Base-by-base conservation (phyloP, 2,113 vertebrate genomes). In the Myotis davidii region DNA sequence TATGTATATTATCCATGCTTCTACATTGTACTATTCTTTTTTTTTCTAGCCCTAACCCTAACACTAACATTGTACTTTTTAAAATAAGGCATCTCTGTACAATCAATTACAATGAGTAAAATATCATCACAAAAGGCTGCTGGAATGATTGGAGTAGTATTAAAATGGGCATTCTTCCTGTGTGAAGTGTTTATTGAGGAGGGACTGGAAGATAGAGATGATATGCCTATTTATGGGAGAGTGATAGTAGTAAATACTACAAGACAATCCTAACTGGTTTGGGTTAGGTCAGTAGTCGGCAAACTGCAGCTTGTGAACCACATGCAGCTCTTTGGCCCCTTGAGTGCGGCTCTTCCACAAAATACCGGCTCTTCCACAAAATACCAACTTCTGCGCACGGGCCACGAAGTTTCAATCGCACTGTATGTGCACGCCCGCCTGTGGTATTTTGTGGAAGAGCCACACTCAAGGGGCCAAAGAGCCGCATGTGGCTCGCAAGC, bases 21-120 rank as follows among this genome's bases (percentile, higher is more conserved):
- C 1, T 79, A 52, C 1, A 89, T 18, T 93, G 17, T 84, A 89
- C 87, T 88, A 69, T 91, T 39, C 86, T 42, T 54, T 59, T 73
- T 73, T 74, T 39, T 54, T 54, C 32, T 59, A 54, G 3, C 20
- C 50, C 23, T 79, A 81, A 39, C 54, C 54, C 20, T 79, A 79
- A 56, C 50, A 11, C 23, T 81, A 39, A 48, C 2, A 89, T 21
- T 90, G 9, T 83, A 86, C 74, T 91, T 81, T 88, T 56, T 83
- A 78, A 85, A 90, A 61, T 74, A 96, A 96, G 10, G 1, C 11
- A 64, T 84, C 32, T 65, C 42, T 89, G 21, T 27, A 45, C 5
- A 90, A 79, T 85, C 73, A 92, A 32, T 88, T 94, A 74, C 45
- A 85, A 48, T n/a, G 74, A 70, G n/a, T 86, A 84, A 91, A n/a